Base-by-base conservation (phyloP, 2,888 invertebrate species). In the Drosophila ustulata region DNA sequence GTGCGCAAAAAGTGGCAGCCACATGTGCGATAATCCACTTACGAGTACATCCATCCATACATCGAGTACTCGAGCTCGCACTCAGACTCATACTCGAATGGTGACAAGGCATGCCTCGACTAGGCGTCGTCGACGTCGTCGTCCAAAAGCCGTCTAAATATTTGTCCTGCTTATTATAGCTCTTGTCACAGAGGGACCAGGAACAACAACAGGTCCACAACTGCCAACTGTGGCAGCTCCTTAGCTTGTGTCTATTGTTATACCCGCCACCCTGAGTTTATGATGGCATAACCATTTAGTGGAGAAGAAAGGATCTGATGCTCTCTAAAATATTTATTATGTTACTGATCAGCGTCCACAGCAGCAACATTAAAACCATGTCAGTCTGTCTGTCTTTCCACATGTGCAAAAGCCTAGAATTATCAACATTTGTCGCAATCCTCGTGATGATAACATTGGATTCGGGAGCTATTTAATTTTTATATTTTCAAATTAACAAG, bases 1-100 rank as follows among this genome's bases (percentile, higher is more conserved):
- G 51, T 57, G 56, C 66, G 78, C 75, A 66, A 68, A 80, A 70
- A 70, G 72, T 75, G 75, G 63, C 75, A 74, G 75, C 43, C 70
- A 18, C 66, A 56, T 78, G 69, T 75, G 78, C 75, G 74, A 78
- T 75, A 75, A 75, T 78, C 75, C 74, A 68, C 78, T 66, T 67
- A 62, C 70, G 26, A 52, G 18, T 47, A 39, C 57, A 50, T 49
- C 32, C 43, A 41, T 25, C 28, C 43, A 57, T 37, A 37, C n/a
- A n/a, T 37, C 13, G 39, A 41, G 39, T 18, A 41, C 37, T 37
- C 39, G 37, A 18, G 1, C 18, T 18, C 18, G 18, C 18, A 18
- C 18, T 18, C 18, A 18, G 18, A 18, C 18, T 18, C 18, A 2
- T 2, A 37, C 11, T n/a, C 0, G 37, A 11, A 9, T 30, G 47